Conservation (phyloP, 1,140 invertebrate species). For the Steinernema khuongi region DNA sequence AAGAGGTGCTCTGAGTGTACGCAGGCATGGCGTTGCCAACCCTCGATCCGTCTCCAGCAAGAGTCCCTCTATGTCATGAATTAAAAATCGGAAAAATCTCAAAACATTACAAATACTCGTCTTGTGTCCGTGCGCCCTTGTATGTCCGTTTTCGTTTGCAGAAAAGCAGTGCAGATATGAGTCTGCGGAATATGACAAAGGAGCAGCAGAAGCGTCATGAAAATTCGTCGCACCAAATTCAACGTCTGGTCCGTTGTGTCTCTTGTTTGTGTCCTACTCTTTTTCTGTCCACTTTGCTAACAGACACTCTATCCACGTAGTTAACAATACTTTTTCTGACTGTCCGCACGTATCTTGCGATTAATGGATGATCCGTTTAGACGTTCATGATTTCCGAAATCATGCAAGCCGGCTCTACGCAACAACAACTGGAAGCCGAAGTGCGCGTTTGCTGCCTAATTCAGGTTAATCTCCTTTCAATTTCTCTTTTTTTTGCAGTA, state of each 20-base stretch:
- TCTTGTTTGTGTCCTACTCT: not conserved
- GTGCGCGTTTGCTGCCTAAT: constrained; percentile 57
- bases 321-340: not conserved
- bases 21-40: not conserved
- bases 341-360: not conserved
- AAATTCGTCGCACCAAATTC: constrained; percentile 29
- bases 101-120: not conserved
- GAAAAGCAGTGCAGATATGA: constrained; percentile 36
- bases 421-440: constrained; percentile 57
- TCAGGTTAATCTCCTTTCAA: constrained; percentile 32
- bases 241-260: constrained; percentile 32
- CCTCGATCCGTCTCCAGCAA: constrained; percentile 17
- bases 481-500: not conserved
- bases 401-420: constrained; percentile 51
- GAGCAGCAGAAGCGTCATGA: constrained; percentile 30
- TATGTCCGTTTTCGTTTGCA: constrained; percentile 22
- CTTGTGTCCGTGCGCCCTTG: not conserved
- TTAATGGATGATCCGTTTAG: constrained; percentile 33
- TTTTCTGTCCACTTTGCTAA: constrained; percentile 11
- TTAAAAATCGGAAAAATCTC: not conserved
- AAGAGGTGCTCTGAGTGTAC: constrained; percentile 32
- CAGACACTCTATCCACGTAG: not conserved
- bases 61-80: not conserved
- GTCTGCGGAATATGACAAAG: constrained; percentile 28
- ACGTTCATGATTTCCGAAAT: constrained; percentile 59